Evolutionary conservation across 30 jellyfish, hydroid and myxozoan genomes (phyloP), one percentile per base, ranked within the genome.

Genomic region (Pelagia noctiluca): DNA sequence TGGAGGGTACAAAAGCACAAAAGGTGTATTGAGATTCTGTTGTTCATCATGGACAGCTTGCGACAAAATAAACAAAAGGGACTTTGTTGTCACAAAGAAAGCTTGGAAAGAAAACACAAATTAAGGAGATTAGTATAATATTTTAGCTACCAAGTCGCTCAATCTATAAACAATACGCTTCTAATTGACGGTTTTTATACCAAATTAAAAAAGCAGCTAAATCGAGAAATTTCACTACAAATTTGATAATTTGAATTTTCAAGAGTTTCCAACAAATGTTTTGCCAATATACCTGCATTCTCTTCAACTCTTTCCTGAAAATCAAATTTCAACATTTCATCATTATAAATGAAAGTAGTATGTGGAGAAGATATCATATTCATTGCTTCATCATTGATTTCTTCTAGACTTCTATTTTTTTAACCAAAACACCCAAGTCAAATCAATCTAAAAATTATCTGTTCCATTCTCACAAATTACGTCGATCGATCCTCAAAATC

Each of bases 201-300:
- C 12, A 5, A 5, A 8, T 42, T 42, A 42, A 42, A 42, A 42
- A 5, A 42, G 57, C 57, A 42, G n/a, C n/a, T n/a, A n/a, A n/a
- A n/a, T n/a, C n/a, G n/a, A n/a, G n/a, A n/a, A n/a, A n/a, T n/a
- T n/a, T n/a, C n/a, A n/a, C n/a, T n/a, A n/a, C n/a, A n/a, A n/a
- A n/a, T n/a, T n/a, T n/a, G n/a, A n/a, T n/a, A n/a, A n/a, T n/a
- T n/a, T n/a, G n/a, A n/a, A n/a, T n/a, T n/a, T n/a, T n/a, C n/a
- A n/a, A n/a, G n/a, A n/a, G n/a, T n/a, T n/a, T n/a, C n/a, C n/a
- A n/a, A n/a, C n/a, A n/a, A n/a, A 42, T 42, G 57, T 16, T 5
- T 8, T 42, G 16, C 16, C 57, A 42, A 13, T 50, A 13, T 42
- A 92, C 98, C 91, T 92, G 98, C 96, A 92, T 86, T 57, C 95